These are phyloP conservation scores for Pangasius sanitwongsei DNA, from an alignment of 2,797 vertebrate genomes.

Conservation along the genomic window DNA sequence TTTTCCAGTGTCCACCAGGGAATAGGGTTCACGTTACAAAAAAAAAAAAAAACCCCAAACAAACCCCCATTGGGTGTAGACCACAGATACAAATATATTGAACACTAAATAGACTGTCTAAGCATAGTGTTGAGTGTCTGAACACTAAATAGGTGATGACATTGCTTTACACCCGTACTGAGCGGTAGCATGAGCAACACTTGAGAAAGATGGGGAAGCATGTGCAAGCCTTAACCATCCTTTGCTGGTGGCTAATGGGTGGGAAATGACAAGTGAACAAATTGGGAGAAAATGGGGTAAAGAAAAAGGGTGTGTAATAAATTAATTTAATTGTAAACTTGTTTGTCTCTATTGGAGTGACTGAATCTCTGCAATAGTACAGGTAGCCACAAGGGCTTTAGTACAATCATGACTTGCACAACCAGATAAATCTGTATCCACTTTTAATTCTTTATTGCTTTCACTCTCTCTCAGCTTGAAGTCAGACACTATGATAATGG, in stretches of 20 bases:
- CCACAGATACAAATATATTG: not conserved
- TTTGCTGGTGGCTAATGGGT: not conserved
- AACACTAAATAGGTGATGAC: not conserved
- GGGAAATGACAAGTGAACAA: not conserved
- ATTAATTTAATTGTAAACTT: not conserved
- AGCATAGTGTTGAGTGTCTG: not conserved
- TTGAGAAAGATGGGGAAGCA: not conserved
- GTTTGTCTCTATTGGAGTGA: not conserved
- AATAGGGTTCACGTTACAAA: too few species aligned
- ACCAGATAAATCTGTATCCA: too few species aligned
- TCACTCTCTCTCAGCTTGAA: conserved; percentile 73
- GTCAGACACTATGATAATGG: conserved; percentile 95
- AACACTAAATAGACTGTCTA: too few species aligned
- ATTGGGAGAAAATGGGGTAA: not conserved
- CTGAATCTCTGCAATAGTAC: not conserved
- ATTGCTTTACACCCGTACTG: too few species aligned
- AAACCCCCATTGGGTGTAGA: not conserved
- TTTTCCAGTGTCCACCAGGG: too few species aligned
- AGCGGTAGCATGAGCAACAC: not conserved
- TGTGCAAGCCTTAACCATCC: not conserved
- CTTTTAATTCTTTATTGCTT: not conserved
- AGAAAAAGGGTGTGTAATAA: not conserved
- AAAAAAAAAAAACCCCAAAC: not conserved
- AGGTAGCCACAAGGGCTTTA: not conserved
- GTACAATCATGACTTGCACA: not conserved